Percentiles rank a stretch among this genome's conserved stretches.
phyloP scores from a whole-genome alignment of 1,140 invertebrate species.

The Drosophila baimaii region DNA sequence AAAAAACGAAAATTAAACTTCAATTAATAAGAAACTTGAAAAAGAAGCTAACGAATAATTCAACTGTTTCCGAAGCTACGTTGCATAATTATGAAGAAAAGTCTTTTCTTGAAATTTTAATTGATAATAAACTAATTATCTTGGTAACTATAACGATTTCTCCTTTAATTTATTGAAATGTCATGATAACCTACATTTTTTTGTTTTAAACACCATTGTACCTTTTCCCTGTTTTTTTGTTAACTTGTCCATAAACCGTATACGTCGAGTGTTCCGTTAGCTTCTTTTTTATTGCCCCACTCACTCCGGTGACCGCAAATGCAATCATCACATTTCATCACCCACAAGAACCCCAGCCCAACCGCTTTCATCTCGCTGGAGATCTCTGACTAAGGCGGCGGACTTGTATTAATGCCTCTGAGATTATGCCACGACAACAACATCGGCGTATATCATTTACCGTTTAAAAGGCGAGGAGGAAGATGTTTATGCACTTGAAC shows the following conservation, averaged over 20 bases:
- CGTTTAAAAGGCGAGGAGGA: constrained; percentile 54
- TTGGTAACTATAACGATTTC: background rate
- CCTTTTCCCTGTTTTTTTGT: constrained; percentile 9
- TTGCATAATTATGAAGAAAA: background rate
- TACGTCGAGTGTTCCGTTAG: constrained; percentile 45
- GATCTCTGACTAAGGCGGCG: constrained; percentile 69
- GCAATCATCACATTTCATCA: constrained; percentile 73
- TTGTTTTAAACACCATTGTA: background rate
- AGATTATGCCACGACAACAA: constrained; percentile 65
- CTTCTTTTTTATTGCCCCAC: constrained; percentile 8
- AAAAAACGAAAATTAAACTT: constrained; percentile 15
- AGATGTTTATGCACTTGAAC: constrained; percentile 79
- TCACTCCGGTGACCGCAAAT: constrained; percentile 60
- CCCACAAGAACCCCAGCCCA: constrained; percentile 52
- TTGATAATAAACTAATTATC: background rate
- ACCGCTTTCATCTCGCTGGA: constrained; percentile 54
- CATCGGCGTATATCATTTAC: constrained; percentile 68
- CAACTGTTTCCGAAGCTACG: background rate
- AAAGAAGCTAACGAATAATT: background rate
- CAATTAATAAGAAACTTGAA: constrained; percentile 7
- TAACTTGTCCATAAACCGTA: constrained; percentile 31
- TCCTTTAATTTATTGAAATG: background rate
- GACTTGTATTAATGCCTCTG: constrained; percentile 63
- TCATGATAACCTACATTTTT: constrained; percentile 1
- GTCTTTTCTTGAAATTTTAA: background rate